Conservation (phyloP, 2,113 vertebrate species). For the Myodes glareolus region DNA sequence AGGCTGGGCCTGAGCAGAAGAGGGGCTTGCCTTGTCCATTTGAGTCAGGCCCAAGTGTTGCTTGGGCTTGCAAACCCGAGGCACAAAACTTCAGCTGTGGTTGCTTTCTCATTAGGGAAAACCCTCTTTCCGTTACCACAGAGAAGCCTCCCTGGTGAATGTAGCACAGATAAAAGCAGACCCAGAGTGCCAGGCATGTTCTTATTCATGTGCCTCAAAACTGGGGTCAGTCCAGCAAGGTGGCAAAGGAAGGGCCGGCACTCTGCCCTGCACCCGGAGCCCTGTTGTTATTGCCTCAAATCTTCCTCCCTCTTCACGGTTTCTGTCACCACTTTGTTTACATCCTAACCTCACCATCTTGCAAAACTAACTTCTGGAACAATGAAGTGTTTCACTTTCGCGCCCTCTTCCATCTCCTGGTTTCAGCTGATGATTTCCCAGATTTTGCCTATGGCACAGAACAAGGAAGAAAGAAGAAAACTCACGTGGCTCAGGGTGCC, state of each 20-base stretch:
- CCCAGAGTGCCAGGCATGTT: accelerated
- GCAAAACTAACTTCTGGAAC: not conserved
- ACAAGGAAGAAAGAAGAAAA: not conserved
- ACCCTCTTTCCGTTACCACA: accelerated
- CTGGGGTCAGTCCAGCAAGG: not conserved
- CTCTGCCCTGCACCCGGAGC: accelerated
- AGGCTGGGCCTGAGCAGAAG: accelerated
- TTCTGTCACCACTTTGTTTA: accelerated
- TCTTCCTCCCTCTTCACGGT: accelerated
- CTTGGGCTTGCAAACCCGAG: not conserved
- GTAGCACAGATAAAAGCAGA: too few species aligned
- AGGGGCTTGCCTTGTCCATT: not conserved
- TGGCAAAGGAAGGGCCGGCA: accelerated
- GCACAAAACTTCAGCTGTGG: not conserved
- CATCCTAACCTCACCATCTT: accelerated
- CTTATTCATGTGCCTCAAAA: accelerated
- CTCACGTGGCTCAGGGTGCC: accelerated
- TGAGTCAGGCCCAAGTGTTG: not conserved
- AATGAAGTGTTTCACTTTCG: accelerated
- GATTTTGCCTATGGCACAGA: accelerated
- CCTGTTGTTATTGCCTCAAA: accelerated
- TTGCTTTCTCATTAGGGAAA: not conserved
- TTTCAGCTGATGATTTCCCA: accelerated
- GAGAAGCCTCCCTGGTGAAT: not conserved
- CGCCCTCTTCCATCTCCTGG: accelerated